These are phyloP conservation scores for Columba livia DNA, from an alignment of 2,113 vertebrate species.

Conservation along the genomic window DNA sequence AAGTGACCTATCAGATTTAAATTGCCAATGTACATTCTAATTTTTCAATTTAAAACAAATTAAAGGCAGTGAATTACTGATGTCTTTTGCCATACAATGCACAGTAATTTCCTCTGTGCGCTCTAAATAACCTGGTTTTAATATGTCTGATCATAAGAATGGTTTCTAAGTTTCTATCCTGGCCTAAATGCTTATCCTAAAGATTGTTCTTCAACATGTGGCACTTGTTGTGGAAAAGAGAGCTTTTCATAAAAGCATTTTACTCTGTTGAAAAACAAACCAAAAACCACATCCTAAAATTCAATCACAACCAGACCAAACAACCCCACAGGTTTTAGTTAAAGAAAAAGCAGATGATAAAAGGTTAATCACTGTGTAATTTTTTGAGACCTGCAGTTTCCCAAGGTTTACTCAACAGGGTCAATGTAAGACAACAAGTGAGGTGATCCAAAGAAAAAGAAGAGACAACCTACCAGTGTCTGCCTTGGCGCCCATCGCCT, in stretches of 20 bases:
- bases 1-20: neutral
- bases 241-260: neutral
- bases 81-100: neutral
- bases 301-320: neutral
- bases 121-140: neutral
- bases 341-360: neutral
- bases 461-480: conserved; percentile 72
- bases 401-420: neutral
- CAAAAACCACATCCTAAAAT: neutral
- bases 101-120: neutral
- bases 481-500: conserved; percentile 83
- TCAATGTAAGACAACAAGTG: neutral
- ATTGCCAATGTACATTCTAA: neutral
- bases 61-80: neutral
- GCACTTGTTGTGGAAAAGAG: neutral
- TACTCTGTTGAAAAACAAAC: neutral
- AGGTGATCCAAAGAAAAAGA: neutral
- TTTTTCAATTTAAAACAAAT: neutral
- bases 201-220: neutral
- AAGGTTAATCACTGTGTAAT: neutral
- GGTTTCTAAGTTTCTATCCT: neutral
- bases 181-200: neutral
- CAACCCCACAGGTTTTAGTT: neutral
- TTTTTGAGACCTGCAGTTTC: neutral
- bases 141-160: neutral